Conservation (phyloP, 2,888 invertebrate genomes). For the Ganaspis brasiliensis region DNA sequence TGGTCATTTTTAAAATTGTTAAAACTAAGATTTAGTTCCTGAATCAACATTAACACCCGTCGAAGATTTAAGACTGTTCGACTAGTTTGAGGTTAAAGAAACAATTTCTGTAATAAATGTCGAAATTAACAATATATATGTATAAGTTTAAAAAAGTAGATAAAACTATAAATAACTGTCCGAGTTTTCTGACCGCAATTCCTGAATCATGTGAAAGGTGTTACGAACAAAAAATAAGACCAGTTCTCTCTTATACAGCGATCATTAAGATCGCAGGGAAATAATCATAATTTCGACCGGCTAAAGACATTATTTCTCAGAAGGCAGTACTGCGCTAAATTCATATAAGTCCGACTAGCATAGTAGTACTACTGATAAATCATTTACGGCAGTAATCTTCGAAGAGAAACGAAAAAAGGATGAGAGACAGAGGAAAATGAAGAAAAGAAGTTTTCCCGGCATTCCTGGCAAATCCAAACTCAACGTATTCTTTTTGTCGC, state of each 20-base stretch:
- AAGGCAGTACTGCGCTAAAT: background rate
- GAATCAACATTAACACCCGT: too few species aligned
- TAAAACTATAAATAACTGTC: constrained; percentile 14
- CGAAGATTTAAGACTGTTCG: too few species aligned
- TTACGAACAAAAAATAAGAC: background rate
- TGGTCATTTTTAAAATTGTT: too few species aligned
- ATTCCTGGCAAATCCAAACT: constrained; percentile 49
- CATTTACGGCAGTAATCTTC: constrained; percentile 53
- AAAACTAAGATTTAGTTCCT: too few species aligned
- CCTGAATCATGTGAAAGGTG: constrained; percentile 45
- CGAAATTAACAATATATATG: background rate
- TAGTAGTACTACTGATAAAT: constrained; percentile 52
- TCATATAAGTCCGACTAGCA: background rate
- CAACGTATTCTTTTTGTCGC: constrained; percentile 64
- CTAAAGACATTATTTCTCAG: constrained; percentile 55
- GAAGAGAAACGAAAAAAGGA: constrained; percentile 39
- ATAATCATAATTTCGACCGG: constrained; percentile 59
- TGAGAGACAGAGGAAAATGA: constrained; percentile 3
- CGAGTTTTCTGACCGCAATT: constrained; percentile 12
- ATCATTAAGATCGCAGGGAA: constrained; percentile 59
- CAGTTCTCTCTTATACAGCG: constrained; percentile 1
- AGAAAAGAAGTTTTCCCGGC: constrained; percentile 34
- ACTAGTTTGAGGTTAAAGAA: too few species aligned
- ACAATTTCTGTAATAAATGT: too few species aligned
- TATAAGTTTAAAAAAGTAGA: constrained; percentile 7